Evolutionary conservation across 2,888 invertebrate species (phyloP).

Genomic region (Gisinianus flammeolus): DNA sequence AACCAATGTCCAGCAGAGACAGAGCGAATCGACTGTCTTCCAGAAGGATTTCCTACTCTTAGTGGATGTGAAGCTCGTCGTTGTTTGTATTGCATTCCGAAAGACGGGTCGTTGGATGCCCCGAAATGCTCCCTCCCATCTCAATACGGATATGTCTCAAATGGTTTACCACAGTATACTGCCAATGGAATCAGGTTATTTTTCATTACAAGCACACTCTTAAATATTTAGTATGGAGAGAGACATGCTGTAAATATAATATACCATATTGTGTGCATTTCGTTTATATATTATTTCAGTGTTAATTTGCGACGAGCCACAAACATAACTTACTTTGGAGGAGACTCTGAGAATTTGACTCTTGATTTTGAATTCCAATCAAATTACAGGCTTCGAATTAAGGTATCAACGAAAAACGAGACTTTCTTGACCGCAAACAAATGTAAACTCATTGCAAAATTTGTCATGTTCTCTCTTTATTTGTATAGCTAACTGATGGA

Average conservation of each 20-base stretch:
- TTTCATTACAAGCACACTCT: too few species aligned
- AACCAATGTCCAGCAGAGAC: not conserved
- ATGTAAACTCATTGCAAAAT: too few species aligned
- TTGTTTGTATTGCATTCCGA: slow-evolving; percentile 25
- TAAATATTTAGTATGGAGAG: too few species aligned
- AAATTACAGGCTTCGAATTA: slow-evolving; percentile 53
- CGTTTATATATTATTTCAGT: too few species aligned
- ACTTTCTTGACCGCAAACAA: too few species aligned
- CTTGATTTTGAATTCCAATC: slow-evolving; percentile 52
- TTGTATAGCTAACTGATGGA: slow-evolving; percentile 41
- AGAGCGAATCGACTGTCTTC: slow-evolving; percentile 34
- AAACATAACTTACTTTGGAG: slow-evolving; percentile 47
- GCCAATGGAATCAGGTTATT: slow-evolving; percentile 29
- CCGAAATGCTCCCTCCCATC: slow-evolving; percentile 52
- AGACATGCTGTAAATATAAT: too few species aligned
- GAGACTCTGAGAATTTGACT: slow-evolving; percentile 45
- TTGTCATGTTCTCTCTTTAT: not conserved
- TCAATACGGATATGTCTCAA: slow-evolving; percentile 34
- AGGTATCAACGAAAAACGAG: too few species aligned
- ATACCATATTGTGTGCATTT: too few species aligned
- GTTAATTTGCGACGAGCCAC: slow-evolving; percentile 41
- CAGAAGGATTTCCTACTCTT: slow-evolving; percentile 28
- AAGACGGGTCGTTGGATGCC: slow-evolving; percentile 33
- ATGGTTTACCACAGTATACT: not conserved
- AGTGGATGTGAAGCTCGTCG: slow-evolving; percentile 19